Evolutionary conservation across 2,888 invertebrate species (phyloP).

Genomic region (Dynastes maya): DNA sequence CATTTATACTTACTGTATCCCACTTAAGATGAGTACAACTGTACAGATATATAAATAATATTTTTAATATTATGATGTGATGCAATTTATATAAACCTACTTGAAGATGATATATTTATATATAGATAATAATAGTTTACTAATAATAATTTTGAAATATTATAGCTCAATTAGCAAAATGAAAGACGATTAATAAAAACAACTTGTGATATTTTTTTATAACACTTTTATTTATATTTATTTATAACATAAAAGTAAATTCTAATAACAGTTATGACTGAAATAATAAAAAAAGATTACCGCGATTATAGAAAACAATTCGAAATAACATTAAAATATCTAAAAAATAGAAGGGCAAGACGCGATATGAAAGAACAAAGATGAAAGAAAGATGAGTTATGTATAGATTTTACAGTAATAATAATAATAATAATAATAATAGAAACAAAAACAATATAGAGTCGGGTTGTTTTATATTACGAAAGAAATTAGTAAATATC

Average conservation of each 20-base stretch:
- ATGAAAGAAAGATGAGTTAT: background rate
- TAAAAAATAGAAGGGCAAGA: constrained; percentile 23
- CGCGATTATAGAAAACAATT: constrained; percentile 32
- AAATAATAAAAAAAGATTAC: constrained; percentile 45
- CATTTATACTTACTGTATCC: too few species aligned
- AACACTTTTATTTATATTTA: constrained; percentile 49
- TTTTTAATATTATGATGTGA: too few species aligned
- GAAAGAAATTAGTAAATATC: constrained; percentile 42
- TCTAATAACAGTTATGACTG: constrained; percentile 48
- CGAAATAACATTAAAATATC: constrained; percentile 26
- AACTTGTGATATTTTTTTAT: constrained; percentile 36
- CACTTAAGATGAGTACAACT: too few species aligned
- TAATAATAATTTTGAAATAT: background rate
- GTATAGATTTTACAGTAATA: constrained; percentile 2
- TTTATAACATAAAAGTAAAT: constrained; percentile 49
- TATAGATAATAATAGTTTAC: background rate
- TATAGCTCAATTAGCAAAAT: background rate
- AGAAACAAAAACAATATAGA: constrained; percentile 17
- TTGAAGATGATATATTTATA: background rate
- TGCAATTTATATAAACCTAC: too few species aligned
- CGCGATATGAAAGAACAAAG: constrained; percentile 5
- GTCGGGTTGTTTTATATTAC: constrained; percentile 36
- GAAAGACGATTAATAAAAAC: constrained; percentile 14
- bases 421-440: constrained; percentile 11
- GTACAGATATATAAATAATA: too few species aligned